Conservation (phyloP, 2,797 vertebrate species). For the Synaphobranchus kaupii region DNA sequence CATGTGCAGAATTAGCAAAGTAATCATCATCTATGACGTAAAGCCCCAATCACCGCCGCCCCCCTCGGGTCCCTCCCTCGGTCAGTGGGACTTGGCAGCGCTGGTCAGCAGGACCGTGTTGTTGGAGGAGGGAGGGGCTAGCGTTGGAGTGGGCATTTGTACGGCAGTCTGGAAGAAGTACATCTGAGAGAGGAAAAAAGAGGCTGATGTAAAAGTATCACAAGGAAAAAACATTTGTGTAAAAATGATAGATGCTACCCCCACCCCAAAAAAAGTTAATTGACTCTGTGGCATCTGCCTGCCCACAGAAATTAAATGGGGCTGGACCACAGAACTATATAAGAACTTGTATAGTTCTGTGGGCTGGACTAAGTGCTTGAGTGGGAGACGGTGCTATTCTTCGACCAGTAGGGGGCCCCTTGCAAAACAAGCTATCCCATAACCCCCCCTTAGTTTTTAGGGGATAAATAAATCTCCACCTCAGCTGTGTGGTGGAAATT, state of each 20-base stretch:
- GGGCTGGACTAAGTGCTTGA: background rate
- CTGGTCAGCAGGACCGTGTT: constrained; percentile 25
- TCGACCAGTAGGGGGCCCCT: background rate
- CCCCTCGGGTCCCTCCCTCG: background rate
- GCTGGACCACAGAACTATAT: too few species aligned
- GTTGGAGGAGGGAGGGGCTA: constrained; percentile 30
- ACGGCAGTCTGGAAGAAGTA: constrained; percentile 68
- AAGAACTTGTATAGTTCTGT: too few species aligned
- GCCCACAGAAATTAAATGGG: background rate
- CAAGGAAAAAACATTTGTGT: background rate
- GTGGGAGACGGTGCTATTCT: background rate
- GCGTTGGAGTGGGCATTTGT: background rate
- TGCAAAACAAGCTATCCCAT: background rate
- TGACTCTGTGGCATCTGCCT: background rate
- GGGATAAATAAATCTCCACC: background rate
- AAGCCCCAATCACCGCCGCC: background rate
- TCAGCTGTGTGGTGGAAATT: background rate
- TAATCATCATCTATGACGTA: constrained; percentile 3
- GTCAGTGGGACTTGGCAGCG: constrained; percentile 47
- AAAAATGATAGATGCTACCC: background rate
- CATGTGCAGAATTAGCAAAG: constrained; percentile 10
- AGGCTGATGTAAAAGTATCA: background rate
- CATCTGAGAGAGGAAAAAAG: constrained; percentile 57
- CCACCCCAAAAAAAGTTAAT: too few species aligned
- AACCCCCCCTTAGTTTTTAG: background rate